phyloP scores from a whole-genome alignment of 1,140 invertebrate genomes.

The Caenorhabditis briggsae region DNA sequence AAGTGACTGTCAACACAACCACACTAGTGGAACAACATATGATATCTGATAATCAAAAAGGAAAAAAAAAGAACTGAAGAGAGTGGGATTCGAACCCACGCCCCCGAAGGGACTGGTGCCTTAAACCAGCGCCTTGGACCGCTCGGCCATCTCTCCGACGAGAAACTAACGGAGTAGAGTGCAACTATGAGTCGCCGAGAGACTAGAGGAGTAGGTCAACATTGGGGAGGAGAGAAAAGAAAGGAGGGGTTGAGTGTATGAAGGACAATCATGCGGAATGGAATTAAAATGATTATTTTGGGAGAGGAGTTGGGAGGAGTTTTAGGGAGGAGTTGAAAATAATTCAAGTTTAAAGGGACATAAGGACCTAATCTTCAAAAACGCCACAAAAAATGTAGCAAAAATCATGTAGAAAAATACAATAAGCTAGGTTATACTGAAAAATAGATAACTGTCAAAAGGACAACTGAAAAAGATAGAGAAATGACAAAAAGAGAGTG shows the following conservation, averaged over 20 bases:
- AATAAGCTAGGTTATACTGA: not conserved
- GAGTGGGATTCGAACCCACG: conserved; percentile 78
- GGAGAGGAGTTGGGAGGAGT: not conserved
- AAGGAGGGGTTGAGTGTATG: not conserved
- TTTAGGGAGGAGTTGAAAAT: not conserved
- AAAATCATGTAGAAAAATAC: not conserved
- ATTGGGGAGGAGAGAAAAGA: not conserved
- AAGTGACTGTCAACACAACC: not conserved
- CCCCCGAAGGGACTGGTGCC: conserved; percentile 96
- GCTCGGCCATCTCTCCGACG: conserved; percentile 90
- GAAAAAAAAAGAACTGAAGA: conserved; percentile 63
- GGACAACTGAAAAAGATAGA: no score
- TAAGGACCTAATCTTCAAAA: no score
- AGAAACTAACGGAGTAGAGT: not conserved
- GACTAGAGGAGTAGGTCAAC: not conserved
- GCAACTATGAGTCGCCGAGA: not conserved
- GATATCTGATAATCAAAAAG: not conserved
- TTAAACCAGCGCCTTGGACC: conserved; percentile 99
- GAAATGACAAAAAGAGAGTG: conserved; percentile 39
- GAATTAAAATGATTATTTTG: not conserved
- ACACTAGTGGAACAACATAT: conserved; percentile 30
- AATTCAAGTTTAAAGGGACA: no score
- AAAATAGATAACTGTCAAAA: not conserved
- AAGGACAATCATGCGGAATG: conserved; percentile 8
- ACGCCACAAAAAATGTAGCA: not conserved